Conservation (phyloP, 2,888 invertebrate species). For the Cryptus armator region DNA sequence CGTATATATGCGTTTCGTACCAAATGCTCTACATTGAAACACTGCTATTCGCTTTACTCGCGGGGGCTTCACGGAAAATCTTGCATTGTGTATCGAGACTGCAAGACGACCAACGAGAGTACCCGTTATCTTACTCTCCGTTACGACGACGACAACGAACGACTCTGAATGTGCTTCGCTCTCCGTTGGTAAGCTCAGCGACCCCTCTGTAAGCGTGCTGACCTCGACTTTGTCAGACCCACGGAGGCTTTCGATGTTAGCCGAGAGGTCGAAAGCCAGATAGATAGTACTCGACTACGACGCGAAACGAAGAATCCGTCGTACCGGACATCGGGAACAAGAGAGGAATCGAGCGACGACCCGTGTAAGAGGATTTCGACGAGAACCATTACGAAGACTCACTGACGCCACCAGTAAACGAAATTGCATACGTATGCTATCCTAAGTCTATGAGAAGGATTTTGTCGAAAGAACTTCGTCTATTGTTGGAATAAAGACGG, state of each 20-base stretch:
- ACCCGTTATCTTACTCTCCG: neutral
- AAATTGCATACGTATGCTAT: slow-evolving; percentile 4
- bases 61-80: slow-evolving; percentile 2
- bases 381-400: slow-evolving; percentile 32
- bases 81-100: slow-evolving; percentile 28
- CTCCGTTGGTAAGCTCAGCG: slow-evolving; percentile 1
- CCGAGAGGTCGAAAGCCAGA: slow-evolving; percentile 19
- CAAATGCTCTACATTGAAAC: neutral
- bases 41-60: slow-evolving; percentile 1
- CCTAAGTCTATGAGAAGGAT: slow-evolving; percentile 9
- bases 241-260: slow-evolving; percentile 18
- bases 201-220: neutral
- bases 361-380: slow-evolving; percentile 43
- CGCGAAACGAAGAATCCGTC: slow-evolving; percentile 4
- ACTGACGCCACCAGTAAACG: slow-evolving; percentile 22
- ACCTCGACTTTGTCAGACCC: neutral
- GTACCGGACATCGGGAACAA: slow-evolving; percentile 24
- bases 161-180: neutral
- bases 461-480: neutral
- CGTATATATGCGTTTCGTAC: slow-evolving; percentile 7
- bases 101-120: neutral
- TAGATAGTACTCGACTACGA: slow-evolving; percentile 2
- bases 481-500: neutral
- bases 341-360: slow-evolving; percentile 19
- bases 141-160: slow-evolving; percentile 20